A percentile compares a stretch with the other conserved stretches of the same genome.
phyloP scores from a whole-genome alignment of 2,888 invertebrate genomes.

The Linnaemya tessellans region DNA sequence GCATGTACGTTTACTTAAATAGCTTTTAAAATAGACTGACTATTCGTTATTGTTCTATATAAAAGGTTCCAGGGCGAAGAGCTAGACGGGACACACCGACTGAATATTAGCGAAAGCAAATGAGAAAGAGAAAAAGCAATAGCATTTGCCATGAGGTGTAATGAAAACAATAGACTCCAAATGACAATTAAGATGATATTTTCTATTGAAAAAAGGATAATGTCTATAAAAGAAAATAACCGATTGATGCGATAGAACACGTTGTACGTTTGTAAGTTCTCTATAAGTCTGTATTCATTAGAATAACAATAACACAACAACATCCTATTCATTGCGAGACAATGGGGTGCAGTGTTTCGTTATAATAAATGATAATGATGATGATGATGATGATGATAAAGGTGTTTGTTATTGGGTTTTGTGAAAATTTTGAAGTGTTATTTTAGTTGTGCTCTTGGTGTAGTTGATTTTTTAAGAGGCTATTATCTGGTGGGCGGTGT shows the following conservation, averaged over 20 bases:
- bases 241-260: conserved; percentile 69
- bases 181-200: conserved; percentile 67
- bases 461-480: background rate
- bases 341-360: conserved; percentile 25
- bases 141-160: conserved; percentile 21
- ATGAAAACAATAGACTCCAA: conserved; percentile 68
- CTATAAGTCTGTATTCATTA: conserved; percentile 29
- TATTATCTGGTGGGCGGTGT: background rate
- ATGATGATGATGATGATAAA: conserved; percentile 27
- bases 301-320: conserved; percentile 38
- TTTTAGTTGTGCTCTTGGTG: background rate
- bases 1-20: conserved; percentile 47
- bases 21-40: conserved; percentile 66
- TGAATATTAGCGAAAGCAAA: background rate
- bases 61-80: conserved; percentile 36
- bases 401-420: conserved; percentile 10
- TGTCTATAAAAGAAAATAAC: conserved; percentile 64
- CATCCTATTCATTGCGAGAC: conserved; percentile 34
- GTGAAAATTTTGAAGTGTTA: conserved; percentile 3
- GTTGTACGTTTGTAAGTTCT: conserved; percentile 40
- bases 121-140: background rate
- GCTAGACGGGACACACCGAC: background rate
- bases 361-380: conserved; percentile 17
- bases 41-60: conserved; percentile 34
- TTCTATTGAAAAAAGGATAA: conserved; percentile 61